Evolutionary conservation across 2,888 invertebrate genomes (phyloP).

Genomic region (Lepas anatifera): DNA sequence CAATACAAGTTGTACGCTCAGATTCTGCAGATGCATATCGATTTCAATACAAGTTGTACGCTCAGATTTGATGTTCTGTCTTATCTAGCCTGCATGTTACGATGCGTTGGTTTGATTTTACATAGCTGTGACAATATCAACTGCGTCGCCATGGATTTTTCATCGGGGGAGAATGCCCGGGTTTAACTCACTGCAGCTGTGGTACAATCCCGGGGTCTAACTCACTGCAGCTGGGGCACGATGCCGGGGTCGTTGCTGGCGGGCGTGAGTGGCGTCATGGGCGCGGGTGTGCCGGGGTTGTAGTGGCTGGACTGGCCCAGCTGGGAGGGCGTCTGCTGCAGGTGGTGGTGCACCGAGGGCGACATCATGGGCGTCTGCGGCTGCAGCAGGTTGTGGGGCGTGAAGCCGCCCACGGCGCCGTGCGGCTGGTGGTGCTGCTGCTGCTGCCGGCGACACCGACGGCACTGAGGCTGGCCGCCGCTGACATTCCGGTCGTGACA

Average conservation of each 20-base stretch:
- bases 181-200: constrained; percentile 59
- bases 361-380: constrained; percentile 83
- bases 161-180: too few relatives aligned
- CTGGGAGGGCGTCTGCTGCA: neutral
- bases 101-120: too few relatives aligned
- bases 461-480: constrained; percentile 27
- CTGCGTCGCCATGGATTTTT: too few relatives aligned
- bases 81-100: too few relatives aligned
- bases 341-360: constrained; percentile 39
- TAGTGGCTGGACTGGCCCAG: constrained; percentile 20
- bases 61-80: too few relatives aligned
- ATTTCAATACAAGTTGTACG: too few relatives aligned
- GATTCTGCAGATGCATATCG: too few relatives aligned
- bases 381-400: constrained; percentile 73
- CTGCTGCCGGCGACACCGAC: constrained; percentile 48
- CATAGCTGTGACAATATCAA: too few relatives aligned
- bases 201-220: too few relatives aligned
- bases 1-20: too few relatives aligned
- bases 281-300: constrained; percentile 60
- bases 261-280: constrained; percentile 82
- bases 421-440: constrained; percentile 42
- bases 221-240: constrained; percentile 78
- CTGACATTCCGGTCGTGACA: neutral
- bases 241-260: constrained; percentile 84
- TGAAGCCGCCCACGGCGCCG: constrained; percentile 28